Percentiles rank a stretch among this genome's conserved stretches.
Conservation (phyloP, 2,113 vertebrate genomes). For the Pygoscelis antarcticus region DNA sequence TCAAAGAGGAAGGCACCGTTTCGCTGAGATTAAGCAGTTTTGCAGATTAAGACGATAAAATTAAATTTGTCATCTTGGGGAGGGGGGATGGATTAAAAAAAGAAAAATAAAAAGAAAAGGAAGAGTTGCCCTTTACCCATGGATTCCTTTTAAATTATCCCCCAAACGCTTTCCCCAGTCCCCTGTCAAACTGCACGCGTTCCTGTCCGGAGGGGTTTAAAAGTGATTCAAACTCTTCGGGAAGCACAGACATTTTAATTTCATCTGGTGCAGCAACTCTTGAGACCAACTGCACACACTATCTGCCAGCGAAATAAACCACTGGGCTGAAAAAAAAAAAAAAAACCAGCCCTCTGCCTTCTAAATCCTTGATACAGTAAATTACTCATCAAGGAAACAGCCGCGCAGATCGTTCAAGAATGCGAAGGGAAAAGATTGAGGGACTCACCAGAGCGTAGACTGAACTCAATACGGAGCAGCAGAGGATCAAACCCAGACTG, state of each 20-base stretch:
- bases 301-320: background rate
- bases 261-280: background rate
- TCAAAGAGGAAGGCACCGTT: background rate
- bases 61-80: background rate
- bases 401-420: background rate
- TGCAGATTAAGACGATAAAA: background rate
- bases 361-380: background rate
- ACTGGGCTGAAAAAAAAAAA: background rate
- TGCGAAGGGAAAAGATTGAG: background rate
- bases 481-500: slow-evolving; percentile 86
- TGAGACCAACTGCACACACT: background rate
- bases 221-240: background rate
- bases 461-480: slow-evolving; percentile 80
- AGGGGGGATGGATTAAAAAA: no score
- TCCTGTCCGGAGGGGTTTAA: background rate
- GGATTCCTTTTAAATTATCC: background rate
- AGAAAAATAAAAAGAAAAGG: accelerated
- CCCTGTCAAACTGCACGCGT: slow-evolving; percentile 31
- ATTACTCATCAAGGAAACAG: background rate
- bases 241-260: slow-evolving; percentile 20
- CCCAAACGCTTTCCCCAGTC: background rate
- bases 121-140: background rate
- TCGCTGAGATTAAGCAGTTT: background rate
- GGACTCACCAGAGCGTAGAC: slow-evolving; percentile 88
- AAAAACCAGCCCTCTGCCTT: background rate